Conservation (phyloP, 2,113 vertebrate species). For the Aptenodytes forsteri region DNA sequence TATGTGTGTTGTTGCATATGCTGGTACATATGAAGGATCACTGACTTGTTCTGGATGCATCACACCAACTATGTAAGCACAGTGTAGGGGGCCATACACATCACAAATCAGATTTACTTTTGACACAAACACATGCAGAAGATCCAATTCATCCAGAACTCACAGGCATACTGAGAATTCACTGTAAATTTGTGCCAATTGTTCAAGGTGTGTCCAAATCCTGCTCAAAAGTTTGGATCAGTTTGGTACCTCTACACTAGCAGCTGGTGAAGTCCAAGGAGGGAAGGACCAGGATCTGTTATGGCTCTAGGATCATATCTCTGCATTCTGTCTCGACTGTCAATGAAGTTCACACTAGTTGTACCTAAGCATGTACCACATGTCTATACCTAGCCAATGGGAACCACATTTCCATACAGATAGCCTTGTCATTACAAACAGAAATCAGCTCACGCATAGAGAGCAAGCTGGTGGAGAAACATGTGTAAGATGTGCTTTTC, state of each 20-base stretch:
- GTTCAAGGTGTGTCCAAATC: background rate
- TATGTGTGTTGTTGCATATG: background rate
- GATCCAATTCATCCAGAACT: background rate
- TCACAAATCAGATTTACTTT: background rate
- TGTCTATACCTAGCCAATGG: background rate
- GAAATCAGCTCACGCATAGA: background rate
- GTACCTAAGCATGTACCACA: background rate
- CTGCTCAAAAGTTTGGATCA: background rate
- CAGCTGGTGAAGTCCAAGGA: background rate
- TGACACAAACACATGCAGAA: background rate
- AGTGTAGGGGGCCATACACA: background rate
- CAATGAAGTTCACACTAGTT: background rate
- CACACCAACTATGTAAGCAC: background rate
- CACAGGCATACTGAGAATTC: background rate
- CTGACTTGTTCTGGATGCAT: background rate
- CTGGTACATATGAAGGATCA: background rate
- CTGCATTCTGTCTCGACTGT: accelerated
- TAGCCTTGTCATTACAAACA: background rate
- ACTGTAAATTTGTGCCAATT: background rate
- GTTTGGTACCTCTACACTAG: background rate
- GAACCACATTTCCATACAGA: background rate
- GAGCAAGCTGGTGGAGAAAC: background rate
- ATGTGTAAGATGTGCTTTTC: background rate
- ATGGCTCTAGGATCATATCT: background rate
- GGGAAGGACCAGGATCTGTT: background rate